These are phyloP conservation scores for Neuroterus valhalla DNA, from an alignment of 1,140 invertebrate species.

Conservation along the genomic window DNA sequence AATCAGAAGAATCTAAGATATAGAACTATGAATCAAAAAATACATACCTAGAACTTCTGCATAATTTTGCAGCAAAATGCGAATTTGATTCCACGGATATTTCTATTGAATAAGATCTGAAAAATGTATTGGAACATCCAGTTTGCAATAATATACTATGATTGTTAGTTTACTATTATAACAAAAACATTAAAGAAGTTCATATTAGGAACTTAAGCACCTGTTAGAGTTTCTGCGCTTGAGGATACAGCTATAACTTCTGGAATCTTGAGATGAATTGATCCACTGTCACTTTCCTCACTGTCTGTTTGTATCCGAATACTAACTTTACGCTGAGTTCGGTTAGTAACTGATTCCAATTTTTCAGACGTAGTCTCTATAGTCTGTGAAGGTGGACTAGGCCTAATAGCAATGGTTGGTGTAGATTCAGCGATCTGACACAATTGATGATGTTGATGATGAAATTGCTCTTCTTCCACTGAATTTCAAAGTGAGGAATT, in stretches of 20 bases:
- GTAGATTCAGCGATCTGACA: constrained; percentile 61
- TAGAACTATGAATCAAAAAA: background rate
- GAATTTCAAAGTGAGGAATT: background rate
- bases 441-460: constrained; percentile 50
- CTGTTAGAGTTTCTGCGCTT: constrained; percentile 85
- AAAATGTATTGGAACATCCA: too few relatives aligned
- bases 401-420: constrained; percentile 56
- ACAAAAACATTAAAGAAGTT: background rate
- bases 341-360: background rate
- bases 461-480: constrained; percentile 72
- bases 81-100: too few relatives aligned
- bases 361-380: constrained; percentile 49
- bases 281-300: constrained; percentile 74
- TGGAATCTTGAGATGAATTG: constrained; percentile 79
- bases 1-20: constrained; percentile 5
- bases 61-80: too few relatives aligned
- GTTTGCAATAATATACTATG: too few relatives aligned
- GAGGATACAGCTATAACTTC: constrained; percentile 82
- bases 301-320: constrained; percentile 54
- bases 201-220: constrained; percentile 66
- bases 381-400: constrained; percentile 61
- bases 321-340: constrained; percentile 64
- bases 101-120: too few relatives aligned
- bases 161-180: too few relatives aligned
- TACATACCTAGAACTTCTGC: too few relatives aligned